Evolutionary conservation across 2,888 invertebrate species (phyloP).

Genomic region (Helleia helle): DNA sequence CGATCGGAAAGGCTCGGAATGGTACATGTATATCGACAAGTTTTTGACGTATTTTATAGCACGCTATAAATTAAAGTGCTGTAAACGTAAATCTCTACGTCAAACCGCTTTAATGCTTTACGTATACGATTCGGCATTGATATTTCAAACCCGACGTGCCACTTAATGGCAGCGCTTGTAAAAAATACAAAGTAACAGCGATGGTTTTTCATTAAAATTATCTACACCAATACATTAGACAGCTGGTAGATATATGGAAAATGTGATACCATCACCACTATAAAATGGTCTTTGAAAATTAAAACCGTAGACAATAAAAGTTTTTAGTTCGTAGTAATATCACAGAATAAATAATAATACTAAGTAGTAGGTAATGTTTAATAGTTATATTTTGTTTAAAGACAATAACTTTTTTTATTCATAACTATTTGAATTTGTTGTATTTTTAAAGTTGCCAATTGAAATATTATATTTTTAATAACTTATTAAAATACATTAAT

Average conservation of each 20-base stretch:
- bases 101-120: conserved; percentile 63
- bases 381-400: too few relatives aligned
- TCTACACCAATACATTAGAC: conserved; percentile 12
- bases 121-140: conserved; percentile 37
- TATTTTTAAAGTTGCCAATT: too few relatives aligned
- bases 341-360: too few relatives aligned
- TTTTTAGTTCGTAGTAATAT: too few relatives aligned
- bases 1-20: conserved; percentile 19
- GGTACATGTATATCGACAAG: conserved; percentile 40
- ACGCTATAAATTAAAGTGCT: conserved; percentile 55
- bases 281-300: conserved; percentile 2
- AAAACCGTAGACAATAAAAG: neutral
- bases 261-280: neutral
- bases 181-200: conserved; percentile 12
- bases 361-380: too few relatives aligned
- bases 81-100: conserved; percentile 69
- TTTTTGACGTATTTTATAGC: conserved; percentile 59
- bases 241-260: conserved; percentile 4
- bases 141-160: conserved; percentile 43
- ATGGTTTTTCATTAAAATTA: conserved; percentile 9
- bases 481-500: too few relatives aligned
- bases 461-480: too few relatives aligned
- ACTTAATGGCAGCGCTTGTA: conserved; percentile 12
- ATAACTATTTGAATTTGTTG: too few relatives aligned
- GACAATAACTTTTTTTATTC: too few relatives aligned